Evolutionary conservation across 2,797 vertebrate species (phyloP), one percentile per base, ranked within the genome.

Genomic region (Brachyalestes nurse): DNA sequence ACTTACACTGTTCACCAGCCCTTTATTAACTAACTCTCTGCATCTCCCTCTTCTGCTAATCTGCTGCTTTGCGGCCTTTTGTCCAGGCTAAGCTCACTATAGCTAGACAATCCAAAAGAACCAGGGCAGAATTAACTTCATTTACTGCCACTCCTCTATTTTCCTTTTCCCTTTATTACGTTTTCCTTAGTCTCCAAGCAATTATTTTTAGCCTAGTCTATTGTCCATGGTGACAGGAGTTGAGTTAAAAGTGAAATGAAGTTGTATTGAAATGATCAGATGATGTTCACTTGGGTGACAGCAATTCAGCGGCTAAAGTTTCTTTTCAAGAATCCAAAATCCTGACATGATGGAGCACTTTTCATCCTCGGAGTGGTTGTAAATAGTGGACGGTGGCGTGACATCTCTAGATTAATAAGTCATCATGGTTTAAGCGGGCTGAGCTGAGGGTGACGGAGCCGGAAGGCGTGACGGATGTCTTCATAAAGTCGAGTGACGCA

Each of bases 401-500:
- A 57, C 47, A n/a, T 47, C 5, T 5, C 10, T 19, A 72, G 21
- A 72, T 80, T 21, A 80, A 58, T 64, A 73, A 42, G 70, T 72
- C 62, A 57, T 72, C 23, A 69, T 40, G 16, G n/a, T 49, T 74
- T 66, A 67, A 67, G 4, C 7, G 19, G 23, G 5, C 38, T 49
- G 42, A 70, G 71, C 21, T 57, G 53, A 69, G 19, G 72, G 21
- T 75, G 64, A 62, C 28, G 7, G 65, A 77, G 21, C 25, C 16
- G 8, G 19, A 14, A 75, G 9, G 58, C 8, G 12, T 72, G 70
- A 79, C 72, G 23, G 21, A 82, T 78, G 77, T 79, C 66, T 76
- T 65, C 19, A 62, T 79, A 60, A 79, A 76, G 53, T 4, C 3
- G 5, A 49, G 72, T 21, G 23, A 19, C 9, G 40, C 13, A 13